Evolutionary conservation across 2,888 invertebrate genomes (phyloP).

Genomic region (Thecocarcelia acutangulata): DNA sequence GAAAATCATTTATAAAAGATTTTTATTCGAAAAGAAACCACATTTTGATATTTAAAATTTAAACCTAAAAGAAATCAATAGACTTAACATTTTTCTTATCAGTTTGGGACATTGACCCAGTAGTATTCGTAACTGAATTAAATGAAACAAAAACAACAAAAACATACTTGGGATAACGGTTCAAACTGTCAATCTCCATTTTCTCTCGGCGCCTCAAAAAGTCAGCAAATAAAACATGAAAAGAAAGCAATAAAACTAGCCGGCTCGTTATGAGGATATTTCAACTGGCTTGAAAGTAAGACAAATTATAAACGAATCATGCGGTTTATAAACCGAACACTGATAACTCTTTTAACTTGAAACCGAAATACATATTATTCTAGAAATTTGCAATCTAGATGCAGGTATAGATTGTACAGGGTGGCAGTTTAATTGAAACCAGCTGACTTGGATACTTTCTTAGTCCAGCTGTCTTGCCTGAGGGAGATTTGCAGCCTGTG

Average conservation of each 20-base stretch:
- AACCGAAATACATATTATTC: no score
- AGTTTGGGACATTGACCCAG: slow-evolving; percentile 79
- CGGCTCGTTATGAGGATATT: slow-evolving; percentile 12
- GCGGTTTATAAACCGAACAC: slow-evolving; percentile 42
- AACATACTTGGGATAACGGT: background rate
- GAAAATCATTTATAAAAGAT: slow-evolving; percentile 10
- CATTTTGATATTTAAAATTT: no score
- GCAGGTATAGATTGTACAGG: no score
- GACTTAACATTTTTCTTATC: no score
- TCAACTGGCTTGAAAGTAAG: slow-evolving; percentile 31
- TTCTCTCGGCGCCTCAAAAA: slow-evolving; percentile 9
- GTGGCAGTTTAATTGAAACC: no score
- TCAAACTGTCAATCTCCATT: slow-evolving; percentile 11
- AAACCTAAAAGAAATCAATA: no score
- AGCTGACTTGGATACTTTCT: no score
- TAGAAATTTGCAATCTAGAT: no score
- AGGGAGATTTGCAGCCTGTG: no score
- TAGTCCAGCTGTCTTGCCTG: no score
- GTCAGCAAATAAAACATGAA: slow-evolving; percentile 22
- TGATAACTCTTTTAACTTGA: background rate
- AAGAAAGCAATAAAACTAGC: slow-evolving; percentile 6
- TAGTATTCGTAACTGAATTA: no score
- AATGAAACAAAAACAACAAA: slow-evolving; percentile 72
- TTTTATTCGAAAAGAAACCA: slow-evolving; percentile 17
- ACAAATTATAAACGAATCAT: slow-evolving; percentile 48